phyloP scores from a whole-genome alignment of 2,113 vertebrate genomes.

The Lathamus discolor region DNA sequence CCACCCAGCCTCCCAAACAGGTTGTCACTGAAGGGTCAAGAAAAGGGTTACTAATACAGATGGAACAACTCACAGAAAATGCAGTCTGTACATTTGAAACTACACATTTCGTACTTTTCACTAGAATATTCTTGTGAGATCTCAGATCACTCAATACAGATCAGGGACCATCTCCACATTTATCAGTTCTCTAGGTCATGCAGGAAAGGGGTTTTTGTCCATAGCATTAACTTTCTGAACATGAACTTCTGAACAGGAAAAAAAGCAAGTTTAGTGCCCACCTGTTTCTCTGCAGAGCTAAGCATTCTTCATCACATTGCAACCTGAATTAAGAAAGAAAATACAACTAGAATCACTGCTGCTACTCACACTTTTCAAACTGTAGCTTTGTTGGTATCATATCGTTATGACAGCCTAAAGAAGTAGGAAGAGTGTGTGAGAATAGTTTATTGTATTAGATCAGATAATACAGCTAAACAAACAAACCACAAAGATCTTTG shows the following conservation, averaged over 20 bases:
- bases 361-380: neutral
- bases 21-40: neutral
- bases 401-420: neutral
- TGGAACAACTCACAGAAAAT: neutral
- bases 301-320: slow-evolving; percentile 94
- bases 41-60: neutral
- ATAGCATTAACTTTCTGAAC: neutral
- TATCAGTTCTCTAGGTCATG: neutral
- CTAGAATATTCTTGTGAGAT: neutral
- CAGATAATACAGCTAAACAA: neutral
- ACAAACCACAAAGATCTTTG: neutral
- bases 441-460: neutral
- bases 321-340: slow-evolving; percentile 78
- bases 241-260: neutral
- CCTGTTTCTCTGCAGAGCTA: slow-evolving; percentile 92
- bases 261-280: slow-evolving; percentile 48
- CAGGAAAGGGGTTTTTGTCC: neutral
- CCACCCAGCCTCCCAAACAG: neutral
- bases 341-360: neutral
- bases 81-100: neutral
- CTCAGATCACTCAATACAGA: neutral
- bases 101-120: neutral
- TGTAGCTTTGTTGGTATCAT: neutral
- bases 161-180: neutral
- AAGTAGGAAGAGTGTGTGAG: neutral